Base-by-base conservation (phyloP, 1,140 invertebrate species). In the Drosophila pruinosa region DNA sequence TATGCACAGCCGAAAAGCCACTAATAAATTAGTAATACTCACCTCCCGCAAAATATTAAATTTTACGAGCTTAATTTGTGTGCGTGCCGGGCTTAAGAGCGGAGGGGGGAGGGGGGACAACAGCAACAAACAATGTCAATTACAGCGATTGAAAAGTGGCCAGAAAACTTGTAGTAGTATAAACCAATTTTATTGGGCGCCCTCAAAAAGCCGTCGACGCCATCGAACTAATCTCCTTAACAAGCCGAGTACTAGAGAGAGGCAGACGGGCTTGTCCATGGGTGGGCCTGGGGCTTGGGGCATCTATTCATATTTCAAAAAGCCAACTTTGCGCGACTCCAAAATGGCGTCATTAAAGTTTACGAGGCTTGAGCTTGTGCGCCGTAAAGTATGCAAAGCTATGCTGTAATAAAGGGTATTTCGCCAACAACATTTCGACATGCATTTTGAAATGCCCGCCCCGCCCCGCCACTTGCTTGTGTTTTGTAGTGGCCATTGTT, bases 61-160 rank as follows among this genome's bases (percentile, higher is more conserved):
- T 88, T 88, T 88, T 88, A 88, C 83, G 82, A 82, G 71, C 78
- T 88, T 88, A 88, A 88, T 82, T 88, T 88, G 82, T 70, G 78
- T 67, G 65, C 82, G 82, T 88, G 82, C 28, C 63, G 21, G 47
- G 82, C 82, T 82, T 72, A 74, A 36, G 41, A 17, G 22, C 6
- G 12, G 21, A 31, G 8, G 50, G 14, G 43, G 15, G 7, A 45
- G 64, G 73, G 73, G 64, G 64, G 71, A 77, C 71, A 74, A 62
- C 67, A 24, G 19, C 26, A 61, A 39, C 59, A 38, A 75, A 73
- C 67, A 85, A 76, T 85, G 80, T 85, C 80, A 85, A 88, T 88
- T 88, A 88, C 61, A 56, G 59, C 82, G 78, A 88, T 88, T 88
- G 82, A 88, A 88, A 88, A 86, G 73, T 88, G 82, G 82, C 65